A percentile compares a stretch with the other conserved stretches of the same genome.
phyloP scores from a whole-genome alignment of 2,888 invertebrate species.

The Sarcophaga variegata region DNA sequence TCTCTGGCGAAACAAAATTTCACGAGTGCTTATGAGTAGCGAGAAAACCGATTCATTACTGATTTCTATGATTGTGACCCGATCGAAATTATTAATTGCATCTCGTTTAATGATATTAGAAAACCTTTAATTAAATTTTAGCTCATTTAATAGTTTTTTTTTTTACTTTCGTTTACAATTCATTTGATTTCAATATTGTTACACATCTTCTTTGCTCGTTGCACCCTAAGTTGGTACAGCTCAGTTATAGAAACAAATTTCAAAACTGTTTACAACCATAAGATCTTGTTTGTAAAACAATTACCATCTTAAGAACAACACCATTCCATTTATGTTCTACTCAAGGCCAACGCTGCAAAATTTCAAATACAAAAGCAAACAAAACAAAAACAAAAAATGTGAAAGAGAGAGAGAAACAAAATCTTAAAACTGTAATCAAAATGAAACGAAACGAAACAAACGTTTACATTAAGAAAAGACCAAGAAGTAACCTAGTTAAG shows the following conservation, averaged over 20 bases:
- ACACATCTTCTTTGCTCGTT: too few relatives aligned
- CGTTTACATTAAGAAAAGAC: conserved; percentile 33
- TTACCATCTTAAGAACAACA: conserved; percentile 62
- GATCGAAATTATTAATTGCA: too few relatives aligned
- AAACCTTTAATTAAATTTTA: too few relatives aligned
- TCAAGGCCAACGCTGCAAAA: conserved; percentile 41
- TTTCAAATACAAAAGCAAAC: conserved; percentile 18
- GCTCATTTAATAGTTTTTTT: too few relatives aligned
- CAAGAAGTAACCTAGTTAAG: conserved; percentile 60
- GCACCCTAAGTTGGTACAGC: conserved; percentile 8
- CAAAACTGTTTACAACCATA: conserved; percentile 56
- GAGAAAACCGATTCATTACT: too few relatives aligned
- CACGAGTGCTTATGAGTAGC: too few relatives aligned
- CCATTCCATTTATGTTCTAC: conserved; percentile 54
- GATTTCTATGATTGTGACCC: too few relatives aligned
- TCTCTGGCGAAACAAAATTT: too few relatives aligned
- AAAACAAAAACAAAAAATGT: conserved; percentile 8
- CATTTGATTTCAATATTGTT: neutral
- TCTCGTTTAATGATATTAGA: too few relatives aligned
- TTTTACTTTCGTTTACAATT: neutral
- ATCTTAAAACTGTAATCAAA: neutral
- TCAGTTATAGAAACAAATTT: conserved; percentile 37
- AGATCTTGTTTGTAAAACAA: conserved; percentile 60
- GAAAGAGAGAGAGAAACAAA: neutral
- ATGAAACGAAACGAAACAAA: neutral